Evolutionary conservation across 2,113 vertebrate genomes (phyloP), one percentile per base, ranked within the genome.

Genomic region (Riparia riparia): DNA sequence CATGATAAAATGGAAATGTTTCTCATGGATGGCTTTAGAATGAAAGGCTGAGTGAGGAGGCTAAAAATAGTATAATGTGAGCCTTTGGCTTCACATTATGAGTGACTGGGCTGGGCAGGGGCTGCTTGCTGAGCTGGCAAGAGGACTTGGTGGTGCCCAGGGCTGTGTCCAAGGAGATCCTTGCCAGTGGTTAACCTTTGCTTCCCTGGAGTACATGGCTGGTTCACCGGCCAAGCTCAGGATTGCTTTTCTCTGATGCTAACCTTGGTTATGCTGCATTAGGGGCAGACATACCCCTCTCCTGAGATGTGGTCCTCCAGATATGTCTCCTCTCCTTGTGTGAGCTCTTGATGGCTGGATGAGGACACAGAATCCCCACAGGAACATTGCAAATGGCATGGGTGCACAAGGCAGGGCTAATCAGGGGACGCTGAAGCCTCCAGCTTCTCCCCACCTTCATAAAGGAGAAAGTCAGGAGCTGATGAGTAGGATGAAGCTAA

Each of bases 1-100:
- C 86, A 61, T 82, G 83, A 65, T 89, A 73, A 95, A 93, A 97
- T 92, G 84, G 87, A 96, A 95, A 95, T 82, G 61, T 91, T 95
- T 93, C 93, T 91, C 26, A 85, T 84, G 94, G 89, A 86, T 71
- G 86, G 73, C 71, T 95, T 91, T 83, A 68, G 79, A 97, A 70
- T 76, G 86, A 93, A 92, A 95, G 58, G 53, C 92, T 91, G 76
- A 89, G 68, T 6, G 4, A 95, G 50, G 17, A 91, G 44, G 42
- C 88, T 97, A 91, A 97, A 95, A 95, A 96, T 93, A 95, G n/a
- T 50, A 57, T n/a, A 0, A 1, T 11, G 10, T 61, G 70, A 96
- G 60, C 81, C 2, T 1, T 79, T 51, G 71, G 58, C 70, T 37
- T 37, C 37, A 37, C 37, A 37, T 37, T 37, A 5, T 22, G 72